Evolutionary conservation across 2,113 vertebrate genomes (phyloP), one percentile per base, ranked within the genome.

Genomic region (Aspidoscelis tigris): DNA sequence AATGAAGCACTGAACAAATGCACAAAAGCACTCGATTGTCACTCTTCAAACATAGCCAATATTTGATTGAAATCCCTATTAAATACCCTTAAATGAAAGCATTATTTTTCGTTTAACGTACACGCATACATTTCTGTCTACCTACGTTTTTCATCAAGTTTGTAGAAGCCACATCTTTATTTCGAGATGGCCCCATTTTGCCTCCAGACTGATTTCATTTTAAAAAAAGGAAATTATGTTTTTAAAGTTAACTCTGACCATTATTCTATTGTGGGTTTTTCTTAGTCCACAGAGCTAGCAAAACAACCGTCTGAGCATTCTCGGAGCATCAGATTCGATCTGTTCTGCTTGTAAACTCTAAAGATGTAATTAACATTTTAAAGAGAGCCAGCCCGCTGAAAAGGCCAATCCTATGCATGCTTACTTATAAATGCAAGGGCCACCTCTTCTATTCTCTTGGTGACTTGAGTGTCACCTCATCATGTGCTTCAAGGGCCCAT

Each of bases 291-390:
- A 70, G 68, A 14, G 12, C n/a, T 70, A 70, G 33, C 69, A 70
- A 70, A 70, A 70, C 14, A 41, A 39, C 33, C 16, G 18, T 70
- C 69, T 16, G 33, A 39, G 65, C 65, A 66, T 39, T 70, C n/a
- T 70, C 69, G 5, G 33, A 33, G 18, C 33, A 41, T 39, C 69
- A 16, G 69, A 70, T 33, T 70, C 33, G 33, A 33, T 70, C 69
- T 70, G 69, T 70, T 70, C 69, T 70, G 69, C 69, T 70, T 70
- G 69, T 70, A 70, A 70, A 70, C 14, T 70, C 69, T 70, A 70
- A 70, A 70, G 69, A 70, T 16, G 69, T 41, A 70, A 70, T 70
- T 70, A 70, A 70, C 69, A 70, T 70, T 70, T 70, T 70, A 70
- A 70, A 39, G 12, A 70, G 69, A 70, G 33, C n/a, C 69, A 70